phyloP scores from a whole-genome alignment of 2,113 vertebrate genomes.

The Tupaia chinensis region DNA sequence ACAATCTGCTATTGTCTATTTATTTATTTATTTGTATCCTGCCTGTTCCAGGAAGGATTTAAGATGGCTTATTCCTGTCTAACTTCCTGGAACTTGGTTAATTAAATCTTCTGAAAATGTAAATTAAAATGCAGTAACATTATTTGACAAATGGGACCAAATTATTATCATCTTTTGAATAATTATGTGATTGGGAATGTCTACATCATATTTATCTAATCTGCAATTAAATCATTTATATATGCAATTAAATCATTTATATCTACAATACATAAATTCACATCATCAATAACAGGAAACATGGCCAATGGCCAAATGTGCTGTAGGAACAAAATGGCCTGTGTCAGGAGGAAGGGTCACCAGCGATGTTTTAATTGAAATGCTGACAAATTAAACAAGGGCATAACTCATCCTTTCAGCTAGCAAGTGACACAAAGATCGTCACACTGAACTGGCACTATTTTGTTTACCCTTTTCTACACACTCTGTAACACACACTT shows the following conservation, averaged over 20 bases:
- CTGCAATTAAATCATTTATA: slow-evolving; percentile 85
- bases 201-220: slow-evolving; percentile 83
- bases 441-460: slow-evolving; percentile 51
- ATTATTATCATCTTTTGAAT: slow-evolving; percentile 85
- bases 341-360: slow-evolving; percentile 77
- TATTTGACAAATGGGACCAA: slow-evolving; percentile 83
- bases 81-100: slow-evolving; percentile 82
- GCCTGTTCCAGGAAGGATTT: slow-evolving; percentile 67
- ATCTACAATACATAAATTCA: slow-evolving; percentile 77
- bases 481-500: slow-evolving; percentile 36
- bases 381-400: slow-evolving; percentile 74
- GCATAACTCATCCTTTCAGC: slow-evolving; percentile 75
- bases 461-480: slow-evolving; percentile 67
- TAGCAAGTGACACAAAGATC: slow-evolving; percentile 58
- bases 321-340: slow-evolving; percentile 75
- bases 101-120: slow-evolving; percentile 83
- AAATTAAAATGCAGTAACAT: slow-evolving; percentile 84
- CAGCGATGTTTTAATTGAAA: slow-evolving; percentile 76
- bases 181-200: slow-evolving; percentile 82
- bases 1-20: slow-evolving; percentile 74
- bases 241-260: slow-evolving; percentile 85
- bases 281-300: slow-evolving; percentile 82
- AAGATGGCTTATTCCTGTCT: slow-evolving; percentile 71
- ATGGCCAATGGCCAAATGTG: slow-evolving; percentile 79
- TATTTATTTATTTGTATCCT: slow-evolving; percentile 64